Conservation (phyloP, 2,888 invertebrate genomes). For the Hanleya hanleyi region DNA sequence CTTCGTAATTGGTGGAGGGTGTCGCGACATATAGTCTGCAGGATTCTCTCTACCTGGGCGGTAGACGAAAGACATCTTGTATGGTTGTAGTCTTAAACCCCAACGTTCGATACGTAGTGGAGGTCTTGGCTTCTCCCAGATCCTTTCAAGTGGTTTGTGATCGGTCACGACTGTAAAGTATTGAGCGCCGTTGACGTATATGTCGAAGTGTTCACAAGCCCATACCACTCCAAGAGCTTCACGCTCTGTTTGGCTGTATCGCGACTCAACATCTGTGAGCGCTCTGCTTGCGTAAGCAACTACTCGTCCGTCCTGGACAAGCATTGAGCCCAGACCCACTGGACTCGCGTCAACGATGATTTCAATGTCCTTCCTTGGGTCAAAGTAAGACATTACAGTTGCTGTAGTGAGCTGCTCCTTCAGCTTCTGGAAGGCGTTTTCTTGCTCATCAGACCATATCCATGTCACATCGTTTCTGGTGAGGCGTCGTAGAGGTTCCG, state of each 20-base stretch:
- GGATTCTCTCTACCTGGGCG: constrained; percentile 39
- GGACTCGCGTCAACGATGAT: constrained; percentile 44
- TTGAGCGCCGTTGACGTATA: constrained; percentile 42
- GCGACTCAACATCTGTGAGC: constrained; percentile 28
- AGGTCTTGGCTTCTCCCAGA: constrained; percentile 30
- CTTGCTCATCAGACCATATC: constrained; percentile 34
- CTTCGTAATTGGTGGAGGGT: too few relatives aligned
- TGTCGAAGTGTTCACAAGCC: constrained; percentile 47
- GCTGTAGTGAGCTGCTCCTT: constrained; percentile 31
- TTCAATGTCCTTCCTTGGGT: constrained; percentile 30
- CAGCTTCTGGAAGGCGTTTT: constrained; percentile 36
- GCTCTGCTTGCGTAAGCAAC: constrained; percentile 39
- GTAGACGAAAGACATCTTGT: constrained; percentile 34
- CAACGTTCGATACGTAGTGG: constrained; percentile 45
- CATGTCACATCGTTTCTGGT: constrained; percentile 38
- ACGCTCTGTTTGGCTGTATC: constrained; percentile 46
- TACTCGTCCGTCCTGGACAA: constrained; percentile 30
- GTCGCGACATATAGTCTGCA: constrained; percentile 44
- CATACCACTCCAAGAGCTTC: constrained; percentile 45
- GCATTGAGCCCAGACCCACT: constrained; percentile 40
- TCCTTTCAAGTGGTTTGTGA: constrained; percentile 43
- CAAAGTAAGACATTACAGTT: constrained; percentile 38
- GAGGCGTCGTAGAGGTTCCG: constrained; percentile 42
- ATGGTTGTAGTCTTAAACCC: constrained; percentile 38
- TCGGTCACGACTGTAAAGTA: constrained; percentile 45